Evolutionary conservation across 1,140 invertebrate genomes (phyloP).

Genomic region (Papilio aristodemus): DNA sequence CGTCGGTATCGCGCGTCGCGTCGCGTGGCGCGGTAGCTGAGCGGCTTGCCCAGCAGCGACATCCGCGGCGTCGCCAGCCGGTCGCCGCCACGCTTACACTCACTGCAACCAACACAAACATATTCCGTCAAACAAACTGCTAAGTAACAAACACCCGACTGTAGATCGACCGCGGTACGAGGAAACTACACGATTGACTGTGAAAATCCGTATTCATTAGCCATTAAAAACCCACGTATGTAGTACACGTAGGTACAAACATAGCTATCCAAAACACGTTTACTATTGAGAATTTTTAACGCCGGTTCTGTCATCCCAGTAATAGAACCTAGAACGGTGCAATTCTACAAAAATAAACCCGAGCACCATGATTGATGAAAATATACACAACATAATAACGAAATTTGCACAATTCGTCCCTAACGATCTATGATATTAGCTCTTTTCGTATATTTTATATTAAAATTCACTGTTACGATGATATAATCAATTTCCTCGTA

Average conservation of each 20-base stretch:
- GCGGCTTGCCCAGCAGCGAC: conserved; percentile 93
- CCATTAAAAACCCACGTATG: background rate
- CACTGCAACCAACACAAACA: conserved; percentile 67
- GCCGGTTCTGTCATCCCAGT: background rate
- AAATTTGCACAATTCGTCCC: background rate
- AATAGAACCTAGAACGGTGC: background rate
- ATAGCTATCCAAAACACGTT: no score
- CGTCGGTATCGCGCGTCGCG: conserved; percentile 93
- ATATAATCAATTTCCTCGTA: conserved; percentile 19
- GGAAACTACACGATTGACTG: conserved; percentile 5
- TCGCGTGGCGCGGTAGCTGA: conserved; percentile 92
- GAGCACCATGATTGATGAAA: background rate
- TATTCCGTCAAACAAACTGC: background rate
- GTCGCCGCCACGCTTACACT: conserved; percentile 79
- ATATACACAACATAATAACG: background rate
- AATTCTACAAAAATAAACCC: background rate
- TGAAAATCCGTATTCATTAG: conserved; percentile 10
- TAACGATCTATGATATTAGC: background rate
- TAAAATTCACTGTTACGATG: background rate
- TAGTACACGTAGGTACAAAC: no score
- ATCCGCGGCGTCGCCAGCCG: conserved; percentile 89
- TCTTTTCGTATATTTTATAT: background rate
- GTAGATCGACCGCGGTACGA: background rate
- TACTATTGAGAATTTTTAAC: no score
- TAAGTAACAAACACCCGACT: background rate